These are phyloP conservation scores for Cerceris rybyensis DNA, from an alignment of 2,888 invertebrate genomes.

Conservation along the genomic window DNA sequence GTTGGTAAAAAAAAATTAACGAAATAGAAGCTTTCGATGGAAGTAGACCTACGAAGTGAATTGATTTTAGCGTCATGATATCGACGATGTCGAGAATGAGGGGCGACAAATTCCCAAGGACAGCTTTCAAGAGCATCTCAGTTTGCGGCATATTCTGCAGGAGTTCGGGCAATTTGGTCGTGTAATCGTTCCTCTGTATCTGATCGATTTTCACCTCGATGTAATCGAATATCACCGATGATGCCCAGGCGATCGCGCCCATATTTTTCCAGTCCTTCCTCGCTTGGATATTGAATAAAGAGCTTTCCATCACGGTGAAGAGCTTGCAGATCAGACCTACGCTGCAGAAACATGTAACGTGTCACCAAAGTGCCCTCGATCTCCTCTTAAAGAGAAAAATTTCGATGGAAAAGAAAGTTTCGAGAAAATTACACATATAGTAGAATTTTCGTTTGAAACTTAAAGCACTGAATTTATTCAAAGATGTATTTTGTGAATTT, in stretches of 20 bases:
- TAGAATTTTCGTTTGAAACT: too few relatives aligned
- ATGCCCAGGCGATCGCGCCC: slow-evolving; percentile 71
- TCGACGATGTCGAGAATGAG: slow-evolving; percentile 71
- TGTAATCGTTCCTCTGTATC: slow-evolving; percentile 63
- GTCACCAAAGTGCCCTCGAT: slow-evolving; percentile 13
- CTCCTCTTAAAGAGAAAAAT: not conserved
- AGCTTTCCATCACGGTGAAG: slow-evolving; percentile 71
- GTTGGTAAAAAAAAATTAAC: not conserved
- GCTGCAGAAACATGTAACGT: slow-evolving; percentile 67
- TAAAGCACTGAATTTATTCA: too few relatives aligned
- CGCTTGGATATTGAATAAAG: slow-evolving; percentile 68
- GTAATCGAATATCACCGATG: slow-evolving; percentile 66
- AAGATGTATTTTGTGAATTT: too few relatives aligned
- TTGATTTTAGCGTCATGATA: slow-evolving; percentile 66
- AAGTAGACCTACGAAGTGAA: slow-evolving; percentile 63
- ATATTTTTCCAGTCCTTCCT: slow-evolving; percentile 67
- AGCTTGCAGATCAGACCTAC: slow-evolving; percentile 76
- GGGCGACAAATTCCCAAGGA: slow-evolving; percentile 70
- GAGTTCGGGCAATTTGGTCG: slow-evolving; percentile 58
- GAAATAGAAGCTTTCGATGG: not conserved
- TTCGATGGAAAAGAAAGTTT: too few relatives aligned
- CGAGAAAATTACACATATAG: too few relatives aligned
- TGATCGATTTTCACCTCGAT: slow-evolving; percentile 71
- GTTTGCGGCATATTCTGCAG: slow-evolving; percentile 72
- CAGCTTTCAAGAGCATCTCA: slow-evolving; percentile 63